These are phyloP conservation scores for Coracopsis vasa DNA, from an alignment of 2,113 vertebrate genomes.

Conservation along the genomic window DNA sequence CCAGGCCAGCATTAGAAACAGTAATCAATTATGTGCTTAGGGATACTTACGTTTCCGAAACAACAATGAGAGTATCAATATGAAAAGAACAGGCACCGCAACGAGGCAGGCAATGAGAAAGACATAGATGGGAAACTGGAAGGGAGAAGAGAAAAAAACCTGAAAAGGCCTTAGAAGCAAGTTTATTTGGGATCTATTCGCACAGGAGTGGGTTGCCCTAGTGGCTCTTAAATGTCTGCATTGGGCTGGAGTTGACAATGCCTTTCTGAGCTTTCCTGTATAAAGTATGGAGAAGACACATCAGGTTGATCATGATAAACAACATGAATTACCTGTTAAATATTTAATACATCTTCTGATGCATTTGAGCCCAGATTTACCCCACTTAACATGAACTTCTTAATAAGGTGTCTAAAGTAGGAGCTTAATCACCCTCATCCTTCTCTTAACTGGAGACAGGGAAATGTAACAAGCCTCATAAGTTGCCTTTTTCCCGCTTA, in stretches of 20 bases:
- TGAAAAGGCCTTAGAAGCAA: neutral
- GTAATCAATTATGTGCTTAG: neutral
- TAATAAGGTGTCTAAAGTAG: neutral
- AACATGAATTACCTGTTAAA: neutral
- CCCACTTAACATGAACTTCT: neutral
- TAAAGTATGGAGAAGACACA: neutral
- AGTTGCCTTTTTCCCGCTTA: neutral
- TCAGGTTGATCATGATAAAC: neutral
- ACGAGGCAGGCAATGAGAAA: neutral
- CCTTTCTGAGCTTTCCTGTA: neutral
- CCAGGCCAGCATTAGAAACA: neutral
- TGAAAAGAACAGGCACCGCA: neutral
- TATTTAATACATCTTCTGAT: neutral
- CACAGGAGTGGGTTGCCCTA: neutral
- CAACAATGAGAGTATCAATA: neutral
- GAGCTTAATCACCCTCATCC: neutral
- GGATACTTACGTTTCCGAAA: slow-evolving; percentile 47
- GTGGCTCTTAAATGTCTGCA: neutral
- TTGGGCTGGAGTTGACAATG: neutral
- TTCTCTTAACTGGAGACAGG: neutral
- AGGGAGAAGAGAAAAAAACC: neutral
- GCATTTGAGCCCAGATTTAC: neutral
- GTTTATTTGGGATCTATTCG: neutral
- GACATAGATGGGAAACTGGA: neutral
- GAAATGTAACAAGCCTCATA: neutral